These are phyloP conservation scores for Trachelus troglodyta DNA, from an alignment of 2,888 invertebrate genomes.

Conservation along the genomic window DNA sequence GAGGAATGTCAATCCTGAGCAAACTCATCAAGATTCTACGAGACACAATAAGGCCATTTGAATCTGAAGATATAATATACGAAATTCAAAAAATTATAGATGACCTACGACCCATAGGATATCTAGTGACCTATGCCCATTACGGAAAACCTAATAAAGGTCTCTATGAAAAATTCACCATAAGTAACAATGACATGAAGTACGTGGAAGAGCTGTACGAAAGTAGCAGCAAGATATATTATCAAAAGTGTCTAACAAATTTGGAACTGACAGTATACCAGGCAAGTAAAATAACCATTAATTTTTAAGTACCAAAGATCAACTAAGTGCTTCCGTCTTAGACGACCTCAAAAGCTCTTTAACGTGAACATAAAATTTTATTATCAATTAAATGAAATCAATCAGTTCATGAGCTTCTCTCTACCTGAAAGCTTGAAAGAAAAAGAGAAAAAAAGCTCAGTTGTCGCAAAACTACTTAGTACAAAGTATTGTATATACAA, in stretches of 20 bases:
- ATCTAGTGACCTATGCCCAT: background rate
- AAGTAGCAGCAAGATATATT: background rate
- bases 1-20: background rate
- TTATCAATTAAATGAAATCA: no score
- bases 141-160: background rate
- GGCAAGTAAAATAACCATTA: no score
- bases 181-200: background rate
- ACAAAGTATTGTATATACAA: no score
- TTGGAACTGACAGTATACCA: no score
- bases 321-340: no score
- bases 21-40: background rate
- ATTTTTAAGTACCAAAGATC: no score
- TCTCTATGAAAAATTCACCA: background rate
- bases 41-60: background rate
- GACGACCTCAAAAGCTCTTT: no score
- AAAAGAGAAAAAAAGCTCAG: no score
- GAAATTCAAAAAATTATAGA: background rate
- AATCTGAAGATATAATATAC: background rate
- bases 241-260: slow-evolving; percentile 1
- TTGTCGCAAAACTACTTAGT: no score
- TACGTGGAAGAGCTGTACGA: slow-evolving; percentile 1
- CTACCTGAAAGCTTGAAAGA: no score
- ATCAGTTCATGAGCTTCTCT: no score
- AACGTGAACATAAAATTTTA: no score
- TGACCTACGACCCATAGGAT: background rate